phyloP scores from a whole-genome alignment of 1,140 invertebrate genomes.

The Ditylenchus dipsaci region DNA sequence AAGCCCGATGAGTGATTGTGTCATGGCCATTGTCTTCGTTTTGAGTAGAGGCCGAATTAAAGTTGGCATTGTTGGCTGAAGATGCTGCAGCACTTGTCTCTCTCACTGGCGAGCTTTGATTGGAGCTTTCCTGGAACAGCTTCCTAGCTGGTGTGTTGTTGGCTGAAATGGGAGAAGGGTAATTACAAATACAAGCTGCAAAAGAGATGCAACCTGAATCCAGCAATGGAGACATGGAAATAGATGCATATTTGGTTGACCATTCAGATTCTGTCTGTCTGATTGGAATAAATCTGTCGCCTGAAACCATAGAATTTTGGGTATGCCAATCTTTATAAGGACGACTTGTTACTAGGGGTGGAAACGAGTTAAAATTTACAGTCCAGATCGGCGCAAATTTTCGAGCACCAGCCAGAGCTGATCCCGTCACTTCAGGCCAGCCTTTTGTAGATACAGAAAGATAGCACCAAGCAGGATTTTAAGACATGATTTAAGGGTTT shows the following conservation, averaged over 20 bases:
- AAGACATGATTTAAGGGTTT: no score
- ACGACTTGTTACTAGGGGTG: no score
- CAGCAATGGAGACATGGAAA: slow-evolving; percentile 39
- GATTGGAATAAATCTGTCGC: slow-evolving; percentile 40
- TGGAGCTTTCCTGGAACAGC: slow-evolving; percentile 18
- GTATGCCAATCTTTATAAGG: no score
- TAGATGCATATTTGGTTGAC: slow-evolving; percentile 42
- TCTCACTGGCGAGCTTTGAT: slow-evolving; percentile 11
- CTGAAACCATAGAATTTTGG: no score
- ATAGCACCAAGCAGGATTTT: no score
- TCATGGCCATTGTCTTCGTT: slow-evolving; percentile 49
- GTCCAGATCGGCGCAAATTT: no score
- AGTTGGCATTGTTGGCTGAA: slow-evolving; percentile 10
- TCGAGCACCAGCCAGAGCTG: no score
- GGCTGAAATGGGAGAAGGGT: not conserved
- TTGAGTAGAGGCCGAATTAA: slow-evolving; percentile 17
- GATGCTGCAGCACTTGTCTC: not conserved
- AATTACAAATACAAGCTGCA: no score
- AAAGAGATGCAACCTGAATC: slow-evolving; percentile 9
- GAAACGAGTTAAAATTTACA: no score
- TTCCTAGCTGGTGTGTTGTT: slow-evolving; percentile 21
- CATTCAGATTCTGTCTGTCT: slow-evolving; percentile 38
- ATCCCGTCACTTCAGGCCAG: no score
- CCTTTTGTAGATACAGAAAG: no score
- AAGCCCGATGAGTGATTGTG: slow-evolving; percentile 45